Base-by-base conservation (phyloP, 2,888 invertebrate species). In the Calephelis perditalis region DNA sequence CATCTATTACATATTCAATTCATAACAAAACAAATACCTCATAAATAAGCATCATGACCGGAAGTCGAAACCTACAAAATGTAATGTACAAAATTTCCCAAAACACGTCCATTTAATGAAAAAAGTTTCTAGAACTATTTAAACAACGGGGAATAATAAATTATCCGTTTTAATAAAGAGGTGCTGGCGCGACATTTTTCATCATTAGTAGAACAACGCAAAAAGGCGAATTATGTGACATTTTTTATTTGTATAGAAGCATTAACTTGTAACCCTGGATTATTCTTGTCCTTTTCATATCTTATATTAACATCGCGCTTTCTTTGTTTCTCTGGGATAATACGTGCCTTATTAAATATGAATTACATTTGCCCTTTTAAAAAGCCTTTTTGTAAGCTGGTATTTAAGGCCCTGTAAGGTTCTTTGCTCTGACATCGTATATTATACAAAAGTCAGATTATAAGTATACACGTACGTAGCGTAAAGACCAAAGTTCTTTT, bases 161-260 rank as follows among this genome's bases (percentile, higher is more conserved):
- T 52, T 52, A 35, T 52, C 52, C 11, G 35, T 52, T 52, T 52
- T 52, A 52, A 52, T 52, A 52, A 52, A 52, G 52, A 52, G 52
- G 35, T 35, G 52, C 35, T 35, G 35, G 52, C 35, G 26, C 26
- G 35, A 36, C 52, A 52, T 52, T 52, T 36, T 11, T 49, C 49
- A 49, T 49, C 35, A 49, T 49, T 49, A 49, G 49, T 26, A 15
- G 49, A 26, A 49, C 47, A 47, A 15, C 49, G 49, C 35, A 49
- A 49, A 49, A 49, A 49, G 49, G 49, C 49, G 26, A 49, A 49
- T 15, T 52, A 35, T 52, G 52, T 36, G 35, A 52, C 35, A 36
- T 52, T 52, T 52, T 52, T 36, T 52, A 36, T 52, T 35, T 52
- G 52, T 35, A 52, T 52, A 52, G 52, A 52, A 35, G 52, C 36